Evolutionary conservation across 2,888 invertebrate species (phyloP).

Genomic region (Hydrotaea cyrtoneurina): DNA sequence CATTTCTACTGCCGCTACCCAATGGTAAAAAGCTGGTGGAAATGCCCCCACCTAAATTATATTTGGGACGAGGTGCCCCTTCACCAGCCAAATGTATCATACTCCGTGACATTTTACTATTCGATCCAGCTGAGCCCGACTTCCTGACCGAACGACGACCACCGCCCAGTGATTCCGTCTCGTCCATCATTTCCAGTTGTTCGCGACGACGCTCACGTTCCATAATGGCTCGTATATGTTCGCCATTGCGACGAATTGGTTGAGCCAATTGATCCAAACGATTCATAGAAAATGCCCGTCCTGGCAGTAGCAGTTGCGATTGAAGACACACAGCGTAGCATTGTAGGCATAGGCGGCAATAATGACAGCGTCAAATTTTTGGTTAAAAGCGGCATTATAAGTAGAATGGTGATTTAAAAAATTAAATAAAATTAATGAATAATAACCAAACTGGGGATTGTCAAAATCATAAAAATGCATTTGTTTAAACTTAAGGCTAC

Average conservation of each 20-base stretch:
- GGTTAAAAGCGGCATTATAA: slow-evolving; percentile 65
- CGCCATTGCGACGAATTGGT: slow-evolving; percentile 84
- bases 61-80: slow-evolving; percentile 67
- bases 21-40: slow-evolving; percentile 78
- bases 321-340: slow-evolving; percentile 37
- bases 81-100: slow-evolving; percentile 85
- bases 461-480: slow-evolving; percentile 50
- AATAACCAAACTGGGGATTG: slow-evolving; percentile 53
- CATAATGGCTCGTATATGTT: slow-evolving; percentile 80
- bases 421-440: slow-evolving; percentile 66
- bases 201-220: slow-evolving; percentile 80
- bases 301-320: slow-evolving; percentile 78
- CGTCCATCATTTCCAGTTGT: slow-evolving; percentile 78
- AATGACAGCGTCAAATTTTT: slow-evolving; percentile 27
- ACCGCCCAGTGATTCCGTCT: slow-evolving; percentile 77
- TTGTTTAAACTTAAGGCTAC: slow-evolving; percentile 9
- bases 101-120: slow-evolving; percentile 84
- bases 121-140: slow-evolving; percentile 68
- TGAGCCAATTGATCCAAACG: slow-evolving; percentile 92
- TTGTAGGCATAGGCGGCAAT: slow-evolving; percentile 26
- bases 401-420: slow-evolving; percentile 67
- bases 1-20: slow-evolving; percentile 78
- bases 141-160: slow-evolving; percentile 65
- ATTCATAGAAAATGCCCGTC: slow-evolving; percentile 96
- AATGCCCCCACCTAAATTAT: slow-evolving; percentile 75